Percentiles rank a stretch among this genome's conserved stretches.
Conservation (phyloP, 2,888 invertebrate genomes). For the Oligia latruncula region DNA sequence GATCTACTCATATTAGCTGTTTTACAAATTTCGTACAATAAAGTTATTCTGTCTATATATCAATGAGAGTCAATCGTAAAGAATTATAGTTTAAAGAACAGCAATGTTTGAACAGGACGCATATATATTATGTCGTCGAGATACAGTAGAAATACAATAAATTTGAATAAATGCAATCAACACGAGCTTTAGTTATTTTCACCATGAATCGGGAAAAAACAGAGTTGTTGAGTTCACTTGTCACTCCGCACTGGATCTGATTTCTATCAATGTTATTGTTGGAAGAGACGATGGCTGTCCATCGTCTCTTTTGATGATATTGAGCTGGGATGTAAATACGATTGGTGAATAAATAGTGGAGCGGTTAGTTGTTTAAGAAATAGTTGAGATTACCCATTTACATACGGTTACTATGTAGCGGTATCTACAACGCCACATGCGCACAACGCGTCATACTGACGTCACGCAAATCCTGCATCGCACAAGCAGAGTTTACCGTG, state of each 20-base stretch:
- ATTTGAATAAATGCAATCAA: constrained; percentile 37
- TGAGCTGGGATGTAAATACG: constrained; percentile 15
- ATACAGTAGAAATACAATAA: not conserved
- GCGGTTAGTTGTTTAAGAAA: constrained; percentile 4
- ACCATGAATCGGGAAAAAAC: constrained; percentile 10
- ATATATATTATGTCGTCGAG: not conserved
- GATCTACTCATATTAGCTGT: too few relatives aligned
- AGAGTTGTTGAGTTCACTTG: constrained; percentile 36
- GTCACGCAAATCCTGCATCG: too few relatives aligned
- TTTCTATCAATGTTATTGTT: constrained; percentile 38
- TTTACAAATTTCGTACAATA: too few relatives aligned
- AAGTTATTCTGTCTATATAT: not conserved
- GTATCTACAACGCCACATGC: too few relatives aligned
- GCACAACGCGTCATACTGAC: too few relatives aligned
- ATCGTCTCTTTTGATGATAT: constrained; percentile 28
- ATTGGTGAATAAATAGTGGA: constrained; percentile 20
- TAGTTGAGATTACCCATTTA: constrained; percentile 12
- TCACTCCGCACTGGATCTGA: constrained; percentile 49
- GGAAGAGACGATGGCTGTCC: constrained; percentile 15
- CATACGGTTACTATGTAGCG: not conserved
- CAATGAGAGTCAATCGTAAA: not conserved
- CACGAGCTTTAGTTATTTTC: constrained; percentile 16
- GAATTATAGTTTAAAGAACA: not conserved
- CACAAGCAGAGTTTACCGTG: too few relatives aligned
- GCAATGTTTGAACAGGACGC: not conserved